A percentile compares a stretch with the other conserved stretches of the same genome.
These are phyloP conservation scores for Sylvia borin DNA, from an alignment of 2,797 vertebrate genomes.

Conservation along the genomic window DNA sequence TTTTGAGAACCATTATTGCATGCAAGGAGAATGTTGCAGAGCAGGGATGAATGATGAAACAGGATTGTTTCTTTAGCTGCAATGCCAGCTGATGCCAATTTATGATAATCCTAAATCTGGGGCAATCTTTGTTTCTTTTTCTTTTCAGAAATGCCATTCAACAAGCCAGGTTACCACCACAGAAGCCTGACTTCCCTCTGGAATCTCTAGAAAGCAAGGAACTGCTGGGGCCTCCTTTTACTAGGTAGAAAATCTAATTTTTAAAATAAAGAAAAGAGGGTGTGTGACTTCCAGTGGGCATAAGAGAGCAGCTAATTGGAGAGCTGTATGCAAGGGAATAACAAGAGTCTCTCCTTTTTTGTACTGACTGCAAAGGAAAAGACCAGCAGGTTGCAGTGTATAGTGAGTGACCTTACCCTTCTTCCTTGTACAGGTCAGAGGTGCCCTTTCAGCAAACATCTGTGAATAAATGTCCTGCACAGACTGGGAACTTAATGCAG, in stretches of 20 bases:
- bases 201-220: conserved; percentile 53
- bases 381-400: not conserved
- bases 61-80: not conserved
- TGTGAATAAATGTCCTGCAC: not conserved
- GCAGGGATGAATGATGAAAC: not conserved
- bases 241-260: not conserved
- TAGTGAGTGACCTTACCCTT: not conserved
- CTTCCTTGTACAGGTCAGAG: not conserved
- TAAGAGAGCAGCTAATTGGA: not conserved
- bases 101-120: not conserved
- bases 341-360: not conserved
- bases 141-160: conserved; percentile 63
- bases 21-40: not conserved
- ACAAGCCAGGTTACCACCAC: conserved; percentile 71
- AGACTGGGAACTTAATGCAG: not conserved
- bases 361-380: not conserved
- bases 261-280: not conserved
- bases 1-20: not conserved
- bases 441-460: not conserved
- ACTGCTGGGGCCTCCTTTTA: not conserved
- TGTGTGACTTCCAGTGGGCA: not conserved
- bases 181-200: conserved; percentile 73
- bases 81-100: not conserved
- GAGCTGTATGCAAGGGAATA: not conserved
- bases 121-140: not conserved